Base-by-base conservation (phyloP, 2,797 vertebrate species). In the Etheostoma perlongum region DNA sequence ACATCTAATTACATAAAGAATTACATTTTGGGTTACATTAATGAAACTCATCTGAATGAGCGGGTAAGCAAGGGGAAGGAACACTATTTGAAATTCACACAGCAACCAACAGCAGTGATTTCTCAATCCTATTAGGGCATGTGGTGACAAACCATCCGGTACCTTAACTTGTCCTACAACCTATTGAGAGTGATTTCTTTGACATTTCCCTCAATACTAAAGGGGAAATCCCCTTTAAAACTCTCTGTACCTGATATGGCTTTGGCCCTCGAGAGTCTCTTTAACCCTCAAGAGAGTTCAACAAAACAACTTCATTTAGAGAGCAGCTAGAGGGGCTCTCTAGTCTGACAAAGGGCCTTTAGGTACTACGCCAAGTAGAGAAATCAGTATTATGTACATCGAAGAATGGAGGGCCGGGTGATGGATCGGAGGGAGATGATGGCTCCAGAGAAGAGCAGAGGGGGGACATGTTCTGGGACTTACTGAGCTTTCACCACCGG, bases 401-500 rank as follows among this genome's bases (percentile, higher is more conserved):
- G 51, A 72, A 83, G 85, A 84, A 89, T 76, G 74, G 69, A 82
- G 83, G 82, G 47, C 65, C 58, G 82, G 74, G 68, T 84, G 86
- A 90, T 82, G 79, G 76, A 86, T 75, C 27, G 73, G 79, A 79
- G 58, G 68, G 42, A 59, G 67, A 73, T 27, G 58, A 63, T 78
- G 64, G 27, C n/a, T 74, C 65, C 66, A 27, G 25, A 60, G 62
- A 11, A 47, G 19, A 75, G 58, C 33, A 30, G 57, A 36, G 33
- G 13, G 5, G 52, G 16, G 59, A 44, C 27, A 23, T 30, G 33
- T 82, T 74, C 10, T 5, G 67, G 33, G 72, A 95, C 96, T 96
- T 95, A 98, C 96, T 96, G 95, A 65, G 94, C 67, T 76, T 93
- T 93, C 15, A 96, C 90, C 16, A 91, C 79, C 2, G 95, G 93